Evolutionary conservation across 2,888 invertebrate genomes (phyloP).

Genomic region (Epinotia brunnichana): DNA sequence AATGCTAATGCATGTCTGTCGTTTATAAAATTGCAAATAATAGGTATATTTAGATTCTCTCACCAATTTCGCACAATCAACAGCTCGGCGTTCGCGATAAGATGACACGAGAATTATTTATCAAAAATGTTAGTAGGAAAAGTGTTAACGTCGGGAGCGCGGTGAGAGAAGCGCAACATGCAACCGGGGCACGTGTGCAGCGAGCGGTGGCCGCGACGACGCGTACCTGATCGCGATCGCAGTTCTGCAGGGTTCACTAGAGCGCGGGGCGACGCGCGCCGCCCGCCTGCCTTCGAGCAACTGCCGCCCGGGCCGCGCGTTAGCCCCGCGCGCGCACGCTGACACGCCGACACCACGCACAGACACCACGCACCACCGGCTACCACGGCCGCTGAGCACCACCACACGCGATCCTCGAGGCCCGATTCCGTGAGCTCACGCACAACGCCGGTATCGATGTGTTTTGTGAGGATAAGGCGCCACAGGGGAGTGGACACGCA

Average conservation of each 20-base stretch:
- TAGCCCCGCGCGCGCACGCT: conserved; percentile 65
- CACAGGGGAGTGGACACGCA: conserved; percentile 62
- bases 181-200: conserved; percentile 59
- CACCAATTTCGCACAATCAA: conserved; percentile 50
- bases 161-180: conserved; percentile 70
- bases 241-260: conserved; percentile 67
- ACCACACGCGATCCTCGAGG: conserved; percentile 56
- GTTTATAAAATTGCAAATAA: conserved; percentile 26
- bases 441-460: conserved; percentile 80
- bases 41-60: conserved; percentile 43
- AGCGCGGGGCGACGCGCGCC: conserved; percentile 74
- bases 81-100: conserved; percentile 45
- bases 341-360: conserved; percentile 60
- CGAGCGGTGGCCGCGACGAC: conserved; percentile 56
- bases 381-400: conserved; percentile 48
- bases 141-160: conserved; percentile 52
- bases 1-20: conserved; percentile 5
- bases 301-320: conserved; percentile 78
- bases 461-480: conserved; percentile 60
- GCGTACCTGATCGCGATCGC: conserved; percentile 69
- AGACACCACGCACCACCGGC: conserved; percentile 48
- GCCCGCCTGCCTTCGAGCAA: conserved; percentile 78
- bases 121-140: conserved; percentile 44
- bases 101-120: conserved; percentile 47
- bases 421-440: conserved; percentile 67